Evolutionary conservation across 2,113 vertebrate species (phyloP).

Genomic region (Perca fluviatilis): DNA sequence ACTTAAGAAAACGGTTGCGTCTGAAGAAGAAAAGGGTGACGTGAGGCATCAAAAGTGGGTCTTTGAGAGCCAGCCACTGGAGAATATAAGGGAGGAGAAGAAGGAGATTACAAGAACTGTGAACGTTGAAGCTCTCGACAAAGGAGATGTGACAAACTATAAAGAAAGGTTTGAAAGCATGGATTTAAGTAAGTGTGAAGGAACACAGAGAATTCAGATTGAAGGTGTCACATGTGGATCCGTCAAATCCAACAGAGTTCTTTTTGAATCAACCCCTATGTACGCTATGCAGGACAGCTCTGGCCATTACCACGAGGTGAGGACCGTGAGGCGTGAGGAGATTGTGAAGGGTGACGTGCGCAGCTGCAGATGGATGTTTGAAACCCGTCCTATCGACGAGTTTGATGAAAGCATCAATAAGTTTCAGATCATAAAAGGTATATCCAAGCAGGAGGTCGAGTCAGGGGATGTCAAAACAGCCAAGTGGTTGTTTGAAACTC

Average conservation of each 20-base stretch:
- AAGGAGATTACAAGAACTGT: conserved; percentile 88
- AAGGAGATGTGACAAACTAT: conserved; percentile 89
- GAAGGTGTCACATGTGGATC: conserved; percentile 90
- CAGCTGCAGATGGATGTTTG: conserved; percentile 95
- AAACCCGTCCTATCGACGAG: conserved; percentile 92
- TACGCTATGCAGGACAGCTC: conserved; percentile 93
- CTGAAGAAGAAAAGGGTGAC: conserved; percentile 92
- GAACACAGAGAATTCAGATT: conserved; percentile 88
- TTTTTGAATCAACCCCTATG: conserved; percentile 92
- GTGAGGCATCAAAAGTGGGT: conserved; percentile 92
- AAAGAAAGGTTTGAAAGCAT: conserved; percentile 91
- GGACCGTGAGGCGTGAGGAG: conserved; percentile 92
- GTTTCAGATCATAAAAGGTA: conserved; percentile 93
- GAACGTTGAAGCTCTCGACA: conserved; percentile 89
- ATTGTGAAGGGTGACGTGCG: conserved; percentile 91
- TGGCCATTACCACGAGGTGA: conserved; percentile 93
- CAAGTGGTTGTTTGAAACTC: conserved; percentile 96
- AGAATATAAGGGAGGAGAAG: conserved; percentile 89
- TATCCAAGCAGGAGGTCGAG: conserved; percentile 92
- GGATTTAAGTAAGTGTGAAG: conserved; percentile 88
- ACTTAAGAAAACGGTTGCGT: conserved; percentile 86
- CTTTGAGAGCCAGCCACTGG: conserved; percentile 92
- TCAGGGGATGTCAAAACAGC: conserved; percentile 94
- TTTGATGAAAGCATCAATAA: conserved; percentile 92
- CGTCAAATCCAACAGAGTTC: conserved; percentile 89